Evolutionary conservation across 2,113 vertebrate genomes (phyloP), one percentile per base, ranked within the genome.

Genomic region (Sorex araneus): DNA sequence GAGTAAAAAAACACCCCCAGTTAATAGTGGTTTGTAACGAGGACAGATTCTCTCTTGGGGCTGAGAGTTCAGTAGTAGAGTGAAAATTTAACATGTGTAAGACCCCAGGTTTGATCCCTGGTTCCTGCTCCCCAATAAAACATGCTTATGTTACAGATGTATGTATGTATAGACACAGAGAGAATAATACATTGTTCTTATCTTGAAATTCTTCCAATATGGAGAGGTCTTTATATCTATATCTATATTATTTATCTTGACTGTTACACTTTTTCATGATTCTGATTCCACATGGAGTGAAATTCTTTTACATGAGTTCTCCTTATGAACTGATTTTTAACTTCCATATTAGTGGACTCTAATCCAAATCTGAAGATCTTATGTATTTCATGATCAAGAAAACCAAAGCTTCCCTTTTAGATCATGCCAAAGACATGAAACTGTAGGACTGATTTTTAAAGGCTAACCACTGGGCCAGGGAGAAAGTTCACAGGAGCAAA

Each of bases 331-430:
- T 47, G 3, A 57, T 57, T 87, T 80, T 74, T 78, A 64, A 89
- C 32, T 82, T 92, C 36, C 4, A 69, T 45, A 50, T 84, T 86
- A 89, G 15, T 60, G 19, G 57, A 60, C 19, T 23, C 19, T 60
- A 19, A 50, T 60, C 90, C 43, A 83, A 69, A 82, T 67, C 27
- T 80, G 30, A 90, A 75, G 21, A 23, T 60, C 45, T 34, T 79
- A 71, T 74, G 2, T 57, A 70, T 79, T 87, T 83, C 77, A 47
- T 84, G 27, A 74, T 21, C 75, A 9, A 71, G 28, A 75, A 87
- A 82, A 79, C 47, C 13, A 66, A 85, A 87, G 27, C 8, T 28
- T 90, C 78, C 27, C 28, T 90, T 92, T 36, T 69, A 87, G 67
- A 83, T 79, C 69, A 60, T 32, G 4, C 2, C 27, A 66, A 79